Evolutionary conservation across 1,140 invertebrate genomes (phyloP), one percentile per base, ranked within the genome.

Genomic region (Sycophaga agraensis): DNA sequence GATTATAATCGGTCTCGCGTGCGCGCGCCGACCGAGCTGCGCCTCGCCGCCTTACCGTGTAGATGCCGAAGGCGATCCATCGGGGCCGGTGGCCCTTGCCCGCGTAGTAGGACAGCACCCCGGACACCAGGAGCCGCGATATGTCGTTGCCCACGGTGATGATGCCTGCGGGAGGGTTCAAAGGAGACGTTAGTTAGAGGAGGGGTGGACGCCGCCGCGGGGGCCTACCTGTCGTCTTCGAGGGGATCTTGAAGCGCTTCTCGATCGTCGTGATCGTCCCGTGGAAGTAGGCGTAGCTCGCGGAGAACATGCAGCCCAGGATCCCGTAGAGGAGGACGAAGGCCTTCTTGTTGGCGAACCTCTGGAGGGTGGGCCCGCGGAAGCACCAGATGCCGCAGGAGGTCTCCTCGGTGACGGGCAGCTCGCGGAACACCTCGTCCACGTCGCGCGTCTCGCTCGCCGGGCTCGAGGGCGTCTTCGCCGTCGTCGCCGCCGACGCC

Each of bases 211-310:
- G n/a, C n/a, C n/a, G n/a, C n/a, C n/a, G n/a, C n/a, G n/a, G n/a
- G n/a, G n/a, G n/a, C 75, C 80, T 73, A 87, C 88, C 90, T 53
- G 88, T 89, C 31, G 87, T 88, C 73, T 86, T 85, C 8, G 88
- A 90, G 0, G 89, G 87, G 69, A 92, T 91, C 68, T 89, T 90
- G 71, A 90, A 93, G 64, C 90, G 82, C 70, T 92, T 92, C 72
- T 93, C 90, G 24, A 92, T 80, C 0, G 90, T 93, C 28, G 89
- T 90, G 40, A 92, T 87, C 6, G 88, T 90, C 9, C 89, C 89
- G 68, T 88, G 88, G 61, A 89, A 89, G 70, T 92, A 92, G 2
- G 89, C 85, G 68, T 87, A 91, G 60, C 87, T 85, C 60, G 90
- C 89, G n/a, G 86, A 86, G 66, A 90, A 89, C 45, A 89, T 83